Percentiles rank a stretch among this genome's conserved stretches.
Conservation (phyloP, 2,888 invertebrate genomes). For the Acanthosepion lycidas region DNA sequence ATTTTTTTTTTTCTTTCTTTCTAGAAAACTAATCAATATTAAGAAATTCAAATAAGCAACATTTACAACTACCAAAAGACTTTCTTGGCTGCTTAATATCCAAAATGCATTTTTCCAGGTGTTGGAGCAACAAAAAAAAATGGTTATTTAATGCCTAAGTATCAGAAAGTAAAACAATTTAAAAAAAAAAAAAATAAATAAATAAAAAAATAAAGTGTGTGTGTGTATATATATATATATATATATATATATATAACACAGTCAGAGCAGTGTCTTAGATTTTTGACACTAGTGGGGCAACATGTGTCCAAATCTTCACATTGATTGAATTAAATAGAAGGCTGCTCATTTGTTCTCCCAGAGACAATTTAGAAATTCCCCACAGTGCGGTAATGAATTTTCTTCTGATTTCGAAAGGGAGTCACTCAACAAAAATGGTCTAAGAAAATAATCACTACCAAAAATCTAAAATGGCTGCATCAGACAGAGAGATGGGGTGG, state of each 20-base stretch:
- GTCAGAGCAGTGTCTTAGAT: not conserved
- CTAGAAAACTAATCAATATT: too few species aligned
- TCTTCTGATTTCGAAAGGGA: slow-evolving; percentile 4
- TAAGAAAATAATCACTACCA: slow-evolving; percentile 7
- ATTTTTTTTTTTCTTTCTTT: too few species aligned
- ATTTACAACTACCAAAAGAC: too few species aligned
- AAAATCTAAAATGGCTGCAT: not conserved
- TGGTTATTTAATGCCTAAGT: too few species aligned
- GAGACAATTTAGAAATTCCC: not conserved
- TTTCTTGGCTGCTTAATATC: too few species aligned
- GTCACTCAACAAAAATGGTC: not conserved
- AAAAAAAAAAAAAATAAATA: too few species aligned
- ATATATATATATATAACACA: not conserved
- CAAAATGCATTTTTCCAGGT: too few species aligned
- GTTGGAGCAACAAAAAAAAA: too few species aligned
- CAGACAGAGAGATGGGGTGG: not conserved
- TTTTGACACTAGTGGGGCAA: not conserved
- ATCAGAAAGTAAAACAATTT: too few species aligned
- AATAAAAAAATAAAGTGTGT: too few species aligned
- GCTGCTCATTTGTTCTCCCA: not conserved
- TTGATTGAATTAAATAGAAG: not conserved
- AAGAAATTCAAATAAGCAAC: too few species aligned
- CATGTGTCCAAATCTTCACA: not conserved
- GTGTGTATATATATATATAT: not conserved
- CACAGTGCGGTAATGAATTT: not conserved